Conservation (phyloP, 2,113 vertebrate species). For the Ranitomeya variabilis region DNA sequence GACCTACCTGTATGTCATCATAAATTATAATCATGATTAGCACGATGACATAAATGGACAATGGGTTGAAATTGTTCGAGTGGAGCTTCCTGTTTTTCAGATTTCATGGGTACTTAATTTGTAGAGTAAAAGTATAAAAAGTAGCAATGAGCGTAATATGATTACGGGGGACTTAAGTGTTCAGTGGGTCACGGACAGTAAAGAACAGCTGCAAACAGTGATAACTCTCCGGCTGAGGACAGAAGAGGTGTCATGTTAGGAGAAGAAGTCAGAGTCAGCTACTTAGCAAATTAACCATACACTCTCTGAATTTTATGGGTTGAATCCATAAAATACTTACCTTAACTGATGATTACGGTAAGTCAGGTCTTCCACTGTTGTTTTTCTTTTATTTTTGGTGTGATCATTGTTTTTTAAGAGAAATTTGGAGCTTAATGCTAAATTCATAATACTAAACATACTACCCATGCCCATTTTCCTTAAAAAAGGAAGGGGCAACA, state of each 20-base stretch:
- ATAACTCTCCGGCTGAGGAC: conserved; percentile 4
- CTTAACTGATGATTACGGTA: background rate
- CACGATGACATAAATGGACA: background rate
- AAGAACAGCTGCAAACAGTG: conserved; percentile 38
- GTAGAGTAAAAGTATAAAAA: background rate
- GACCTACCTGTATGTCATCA: background rate
- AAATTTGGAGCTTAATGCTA: too few relatives aligned
- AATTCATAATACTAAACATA: background rate
- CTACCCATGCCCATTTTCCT: too few relatives aligned
- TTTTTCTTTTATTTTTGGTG: too few relatives aligned
- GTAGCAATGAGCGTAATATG: conserved; percentile 4
- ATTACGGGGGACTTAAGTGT: conserved; percentile 11
- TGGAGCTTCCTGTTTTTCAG: background rate
- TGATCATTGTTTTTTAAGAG: too few relatives aligned
- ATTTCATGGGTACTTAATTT: background rate
- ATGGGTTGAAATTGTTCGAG: background rate
- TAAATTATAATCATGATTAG: background rate
- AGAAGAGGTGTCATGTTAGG: conserved; percentile 28
- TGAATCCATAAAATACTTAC: background rate
- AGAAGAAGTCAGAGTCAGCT: conserved; percentile 2
- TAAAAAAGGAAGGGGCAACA: too few relatives aligned
- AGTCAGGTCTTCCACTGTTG: too few relatives aligned
- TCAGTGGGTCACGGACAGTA: background rate
- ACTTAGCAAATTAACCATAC: conserved; percentile 11
- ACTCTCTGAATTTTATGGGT: background rate